A percentile compares a stretch with the other conserved stretches of the same genome.
These are phyloP conservation scores for Pseudocheirus occidentalis DNA, from an alignment of 2,797 vertebrate species.

Conservation along the genomic window DNA sequence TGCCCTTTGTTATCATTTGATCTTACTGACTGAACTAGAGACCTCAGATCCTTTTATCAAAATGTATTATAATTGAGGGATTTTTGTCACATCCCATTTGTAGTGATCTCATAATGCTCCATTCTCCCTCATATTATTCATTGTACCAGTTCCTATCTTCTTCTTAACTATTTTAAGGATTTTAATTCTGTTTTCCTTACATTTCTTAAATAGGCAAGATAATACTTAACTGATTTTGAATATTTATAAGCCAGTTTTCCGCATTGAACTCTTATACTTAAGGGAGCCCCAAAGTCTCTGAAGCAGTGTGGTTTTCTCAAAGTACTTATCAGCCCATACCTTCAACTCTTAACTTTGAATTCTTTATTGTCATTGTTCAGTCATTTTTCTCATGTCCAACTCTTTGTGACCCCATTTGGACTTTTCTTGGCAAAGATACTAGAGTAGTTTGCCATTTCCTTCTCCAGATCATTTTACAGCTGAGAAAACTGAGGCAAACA, in stretches of 20 bases:
- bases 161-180: conserved; percentile 12
- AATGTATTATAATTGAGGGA: neutral
- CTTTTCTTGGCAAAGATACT: neutral
- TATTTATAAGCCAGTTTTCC: conserved; percentile 51
- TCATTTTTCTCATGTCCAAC: neutral
- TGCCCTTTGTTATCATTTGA: neutral
- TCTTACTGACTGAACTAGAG: neutral
- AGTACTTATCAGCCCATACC: conserved; percentile 30
- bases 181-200: conserved; percentile 36
- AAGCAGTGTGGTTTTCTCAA: conserved; percentile 29
- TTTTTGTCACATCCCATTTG: neutral
- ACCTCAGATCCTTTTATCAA: conserved; percentile 14
- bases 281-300: conserved; percentile 53
- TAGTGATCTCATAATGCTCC: neutral
- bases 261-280: conserved; percentile 49
- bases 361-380: neutral
- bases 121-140: neutral
- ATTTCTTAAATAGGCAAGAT: conserved; percentile 4
- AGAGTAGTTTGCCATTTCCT: neutral
- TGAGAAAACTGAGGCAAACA: neutral
- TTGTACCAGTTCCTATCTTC: neutral
- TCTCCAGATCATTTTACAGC: neutral
- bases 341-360: conserved; percentile 53
- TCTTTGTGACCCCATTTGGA: neutral
- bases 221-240: conserved; percentile 58